These are phyloP conservation scores for Cheumatopsyche charites DNA, from an alignment of 1,140 invertebrate genomes.

Conservation along the genomic window DNA sequence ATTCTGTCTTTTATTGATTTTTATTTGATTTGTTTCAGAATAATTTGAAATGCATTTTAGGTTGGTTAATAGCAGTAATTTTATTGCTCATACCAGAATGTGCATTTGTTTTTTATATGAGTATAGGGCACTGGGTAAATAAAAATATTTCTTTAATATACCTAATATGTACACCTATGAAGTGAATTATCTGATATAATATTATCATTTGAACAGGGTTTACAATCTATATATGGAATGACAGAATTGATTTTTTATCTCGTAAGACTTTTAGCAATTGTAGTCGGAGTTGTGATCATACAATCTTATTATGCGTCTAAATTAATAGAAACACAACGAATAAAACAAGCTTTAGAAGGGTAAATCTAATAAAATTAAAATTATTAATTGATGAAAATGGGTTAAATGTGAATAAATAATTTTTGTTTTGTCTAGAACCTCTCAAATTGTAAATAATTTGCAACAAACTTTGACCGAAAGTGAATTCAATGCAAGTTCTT, in stretches of 20 bases:
- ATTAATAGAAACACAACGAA: slow-evolving; percentile 53
- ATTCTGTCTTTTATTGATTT: not conserved
- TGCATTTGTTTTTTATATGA: slow-evolving; percentile 72
- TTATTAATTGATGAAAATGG: slow-evolving; percentile 42
- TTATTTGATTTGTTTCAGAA: slow-evolving; percentile 59
- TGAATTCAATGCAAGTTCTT: slow-evolving; percentile 67
- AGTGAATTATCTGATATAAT: slow-evolving; percentile 42
- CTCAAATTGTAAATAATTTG: slow-evolving; percentile 46
- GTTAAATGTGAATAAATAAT: not conserved
- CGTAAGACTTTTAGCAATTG: slow-evolving; percentile 63
- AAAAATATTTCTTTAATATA: slow-evolving; percentile 1
- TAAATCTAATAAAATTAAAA: slow-evolving; percentile 49
- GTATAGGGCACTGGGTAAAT: slow-evolving; percentile 71
- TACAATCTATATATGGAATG: slow-evolving; percentile 65
- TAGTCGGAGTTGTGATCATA: slow-evolving; percentile 66
- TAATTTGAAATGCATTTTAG: slow-evolving; percentile 65
- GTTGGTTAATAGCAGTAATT: slow-evolving; percentile 69
- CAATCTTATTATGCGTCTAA: slow-evolving; percentile 66
- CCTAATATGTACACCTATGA: not conserved
- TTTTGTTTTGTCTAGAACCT: slow-evolving; percentile 38
- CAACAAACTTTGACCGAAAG: slow-evolving; percentile 59
- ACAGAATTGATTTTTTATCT: slow-evolving; percentile 68
- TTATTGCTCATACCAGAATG: slow-evolving; percentile 71
- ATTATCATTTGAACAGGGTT: slow-evolving; percentile 60
- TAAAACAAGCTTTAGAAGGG: slow-evolving; percentile 52